Evolutionary conservation across 1,140 invertebrate genomes (phyloP).

Genomic region (Drosophila subpulchrella): DNA sequence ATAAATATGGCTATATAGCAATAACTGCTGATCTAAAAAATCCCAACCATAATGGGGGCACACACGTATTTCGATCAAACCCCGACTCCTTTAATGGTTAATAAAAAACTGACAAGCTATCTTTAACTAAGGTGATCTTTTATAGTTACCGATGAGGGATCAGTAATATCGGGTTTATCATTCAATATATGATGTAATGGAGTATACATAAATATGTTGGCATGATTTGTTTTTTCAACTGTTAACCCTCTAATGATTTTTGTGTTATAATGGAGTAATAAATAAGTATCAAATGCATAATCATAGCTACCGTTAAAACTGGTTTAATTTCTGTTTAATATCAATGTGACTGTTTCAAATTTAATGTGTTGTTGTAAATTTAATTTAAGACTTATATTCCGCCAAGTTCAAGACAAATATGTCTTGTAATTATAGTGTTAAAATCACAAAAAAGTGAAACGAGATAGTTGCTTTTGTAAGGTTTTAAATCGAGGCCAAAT

Average conservation of each 20-base stretch:
- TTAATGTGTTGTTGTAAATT: background rate
- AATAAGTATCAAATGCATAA: background rate
- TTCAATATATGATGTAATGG: constrained; percentile 14
- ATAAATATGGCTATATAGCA: constrained; percentile 46
- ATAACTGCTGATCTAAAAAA: constrained; percentile 84
- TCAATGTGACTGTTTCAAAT: background rate
- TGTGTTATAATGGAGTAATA: background rate
- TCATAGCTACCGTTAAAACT: background rate
- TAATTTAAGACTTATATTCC: background rate
- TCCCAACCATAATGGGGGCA: constrained; percentile 83
- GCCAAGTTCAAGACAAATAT: background rate
- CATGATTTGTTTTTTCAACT: constrained; percentile 1
- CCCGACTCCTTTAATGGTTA: constrained; percentile 1
- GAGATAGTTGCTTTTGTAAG: constrained; percentile 34
- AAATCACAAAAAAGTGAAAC: constrained; percentile 19
- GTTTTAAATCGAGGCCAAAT: constrained; percentile 25
- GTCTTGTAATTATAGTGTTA: constrained; percentile 19
- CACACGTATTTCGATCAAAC: constrained; percentile 22
- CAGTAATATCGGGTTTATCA: background rate
- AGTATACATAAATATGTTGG: constrained; percentile 24
- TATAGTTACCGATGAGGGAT: constrained; percentile 25
- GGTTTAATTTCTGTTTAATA: too few relatives aligned
- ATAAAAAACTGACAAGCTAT: constrained; percentile 33
- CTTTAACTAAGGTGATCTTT: constrained; percentile 11
- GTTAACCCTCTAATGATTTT: constrained; percentile 17